Conservation (phyloP, 2,113 vertebrate species). For the Vidua chalybeata region DNA sequence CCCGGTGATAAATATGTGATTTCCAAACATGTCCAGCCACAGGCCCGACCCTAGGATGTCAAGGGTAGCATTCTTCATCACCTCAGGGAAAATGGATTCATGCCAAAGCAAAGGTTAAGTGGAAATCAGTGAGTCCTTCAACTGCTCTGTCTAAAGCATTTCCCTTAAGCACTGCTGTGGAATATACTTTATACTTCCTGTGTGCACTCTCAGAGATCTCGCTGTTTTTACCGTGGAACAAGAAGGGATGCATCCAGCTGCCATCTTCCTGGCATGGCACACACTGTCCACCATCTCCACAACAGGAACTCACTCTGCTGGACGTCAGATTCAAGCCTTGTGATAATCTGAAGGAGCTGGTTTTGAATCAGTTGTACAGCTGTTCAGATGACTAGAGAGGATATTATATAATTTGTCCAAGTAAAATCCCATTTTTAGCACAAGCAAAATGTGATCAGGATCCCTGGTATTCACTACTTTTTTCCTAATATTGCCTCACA, state of each 20-base stretch:
- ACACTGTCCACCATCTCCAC: fast-evolving
- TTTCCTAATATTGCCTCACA: neutral
- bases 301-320: neutral
- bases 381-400: neutral
- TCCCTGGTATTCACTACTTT: neutral
- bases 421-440: neutral
- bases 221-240: neutral
- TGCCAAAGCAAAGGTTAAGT: neutral
- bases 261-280: neutral
- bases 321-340: neutral
- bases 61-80: neutral
- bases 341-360: neutral
- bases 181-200: too few species aligned
- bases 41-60: neutral
- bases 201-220: neutral
- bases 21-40: neutral
- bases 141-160: neutral
- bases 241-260: neutral
- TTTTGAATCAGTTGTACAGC: neutral
- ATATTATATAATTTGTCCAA: neutral
- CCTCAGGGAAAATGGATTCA: fast-evolving
- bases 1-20: neutral
- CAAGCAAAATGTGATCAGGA: neutral
- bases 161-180: neutral
- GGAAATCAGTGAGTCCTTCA: neutral